These are phyloP conservation scores for Orchesella cincta DNA, from an alignment of 1,140 invertebrate genomes.

Conservation along the genomic window DNA sequence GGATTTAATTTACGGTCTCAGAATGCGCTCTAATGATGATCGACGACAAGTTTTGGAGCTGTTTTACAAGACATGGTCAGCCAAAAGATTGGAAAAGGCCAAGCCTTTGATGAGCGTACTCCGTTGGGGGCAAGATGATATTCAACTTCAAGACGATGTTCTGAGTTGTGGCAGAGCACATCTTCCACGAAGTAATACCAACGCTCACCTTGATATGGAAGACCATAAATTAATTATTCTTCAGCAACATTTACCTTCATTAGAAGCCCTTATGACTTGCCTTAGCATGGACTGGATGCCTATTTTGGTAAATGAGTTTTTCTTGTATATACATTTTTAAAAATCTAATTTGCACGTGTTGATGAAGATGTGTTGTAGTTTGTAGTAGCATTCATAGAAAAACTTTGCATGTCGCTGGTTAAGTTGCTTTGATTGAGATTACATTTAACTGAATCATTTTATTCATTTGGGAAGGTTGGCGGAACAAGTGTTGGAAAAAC, in stretches of 20 bases:
- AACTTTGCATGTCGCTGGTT: background rate
- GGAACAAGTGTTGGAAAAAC: conserved; percentile 78
- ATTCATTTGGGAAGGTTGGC: conserved; percentile 66
- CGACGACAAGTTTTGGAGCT: conserved; percentile 62
- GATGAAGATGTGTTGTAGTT: no score
- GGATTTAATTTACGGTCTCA: conserved; percentile 74
- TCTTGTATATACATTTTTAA: conserved; percentile 21
- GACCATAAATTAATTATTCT: conserved; percentile 67
- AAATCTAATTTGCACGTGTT: no score
- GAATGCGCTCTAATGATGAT: conserved; percentile 76
- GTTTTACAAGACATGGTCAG: conserved; percentile 31
- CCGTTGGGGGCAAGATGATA: conserved; percentile 46
- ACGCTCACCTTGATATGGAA: conserved; percentile 52
- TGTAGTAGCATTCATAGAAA: no score
- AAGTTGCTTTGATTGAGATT: no score
- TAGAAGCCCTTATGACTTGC: conserved; percentile 78
- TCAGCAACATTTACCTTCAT: conserved; percentile 64
- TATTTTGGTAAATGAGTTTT: conserved; percentile 70
- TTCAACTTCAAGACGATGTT: conserved; percentile 55
- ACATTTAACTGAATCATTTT: background rate
- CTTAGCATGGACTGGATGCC: conserved; percentile 89
- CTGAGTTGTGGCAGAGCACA: conserved; percentile 65
- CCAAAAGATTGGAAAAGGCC: background rate
- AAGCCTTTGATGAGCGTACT: conserved; percentile 47
- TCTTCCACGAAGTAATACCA: conserved; percentile 50